Evolutionary conservation across 1,140 invertebrate species (phyloP).

Genomic region (Bradysia coprophila): DNA sequence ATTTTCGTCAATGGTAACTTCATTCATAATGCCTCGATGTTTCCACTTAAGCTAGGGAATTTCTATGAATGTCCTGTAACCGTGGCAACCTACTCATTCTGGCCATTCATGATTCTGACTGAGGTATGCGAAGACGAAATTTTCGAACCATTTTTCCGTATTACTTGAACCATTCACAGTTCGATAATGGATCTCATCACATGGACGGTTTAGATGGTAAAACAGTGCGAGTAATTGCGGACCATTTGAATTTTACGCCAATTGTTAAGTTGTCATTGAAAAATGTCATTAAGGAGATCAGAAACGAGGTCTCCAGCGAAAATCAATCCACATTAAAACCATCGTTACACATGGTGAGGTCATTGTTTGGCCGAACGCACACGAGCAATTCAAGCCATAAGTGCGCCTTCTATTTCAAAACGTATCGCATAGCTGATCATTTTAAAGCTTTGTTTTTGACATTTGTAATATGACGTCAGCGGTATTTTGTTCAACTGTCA

Average conservation of each 20-base stretch:
- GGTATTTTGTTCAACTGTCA: no score
- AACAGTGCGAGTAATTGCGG: background rate
- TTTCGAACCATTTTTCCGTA: no score
- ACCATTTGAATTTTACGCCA: conserved; percentile 1
- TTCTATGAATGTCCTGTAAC: background rate
- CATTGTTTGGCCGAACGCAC: background rate
- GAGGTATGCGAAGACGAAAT: no score
- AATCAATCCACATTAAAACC: background rate
- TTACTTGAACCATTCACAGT: no score
- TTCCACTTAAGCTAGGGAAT: conserved; percentile 1
- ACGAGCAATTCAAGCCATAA: background rate
- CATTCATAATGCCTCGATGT: background rate
- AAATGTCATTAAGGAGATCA: background rate
- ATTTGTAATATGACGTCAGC: no score
- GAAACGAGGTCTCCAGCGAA: background rate
- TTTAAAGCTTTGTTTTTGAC: no score
- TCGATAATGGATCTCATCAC: background rate
- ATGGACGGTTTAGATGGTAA: background rate
- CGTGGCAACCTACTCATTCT: background rate
- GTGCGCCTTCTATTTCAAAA: background rate
- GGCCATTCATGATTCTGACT: background rate
- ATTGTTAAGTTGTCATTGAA: background rate
- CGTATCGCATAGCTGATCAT: background rate
- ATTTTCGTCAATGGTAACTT: background rate
- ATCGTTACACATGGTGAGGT: background rate